Evolutionary conservation across 2,113 vertebrate species (phyloP).

Genomic region (Henicopernis longicauda): DNA sequence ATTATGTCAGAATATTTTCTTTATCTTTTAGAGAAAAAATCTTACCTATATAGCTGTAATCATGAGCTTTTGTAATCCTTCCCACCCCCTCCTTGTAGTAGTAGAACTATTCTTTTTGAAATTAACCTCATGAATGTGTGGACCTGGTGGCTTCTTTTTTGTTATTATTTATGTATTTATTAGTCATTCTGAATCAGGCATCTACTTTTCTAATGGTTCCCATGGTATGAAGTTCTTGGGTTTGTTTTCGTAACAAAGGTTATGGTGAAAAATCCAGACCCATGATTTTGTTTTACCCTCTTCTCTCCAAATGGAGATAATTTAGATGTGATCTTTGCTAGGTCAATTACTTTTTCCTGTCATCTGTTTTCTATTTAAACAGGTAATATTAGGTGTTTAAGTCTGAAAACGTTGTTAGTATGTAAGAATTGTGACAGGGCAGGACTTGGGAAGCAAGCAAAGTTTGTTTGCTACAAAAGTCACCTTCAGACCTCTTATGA

Average conservation of each 20-base stretch:
- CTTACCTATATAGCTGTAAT: neutral
- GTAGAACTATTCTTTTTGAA: neutral
- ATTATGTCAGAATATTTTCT: neutral
- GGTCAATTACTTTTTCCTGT: neutral
- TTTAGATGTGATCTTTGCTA: neutral
- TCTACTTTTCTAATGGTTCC: neutral
- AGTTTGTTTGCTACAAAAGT: neutral
- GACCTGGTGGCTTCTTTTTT: neutral
- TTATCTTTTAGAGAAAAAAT: neutral
- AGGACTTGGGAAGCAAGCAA: neutral
- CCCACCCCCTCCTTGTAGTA: neutral
- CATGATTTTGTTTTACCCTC: neutral
- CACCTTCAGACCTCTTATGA: neutral
- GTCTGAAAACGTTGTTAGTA: neutral
- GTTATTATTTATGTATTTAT: neutral
- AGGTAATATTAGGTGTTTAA: neutral
- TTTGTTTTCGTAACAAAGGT: neutral
- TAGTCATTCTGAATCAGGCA: neutral
- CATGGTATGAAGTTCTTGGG: neutral
- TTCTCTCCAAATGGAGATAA: neutral
- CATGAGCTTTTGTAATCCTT: neutral
- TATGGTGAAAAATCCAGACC: neutral
- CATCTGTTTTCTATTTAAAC: neutral
- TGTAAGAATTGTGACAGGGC: neutral
- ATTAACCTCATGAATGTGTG: neutral